A percentile compares a stretch with the other conserved stretches of the same genome.
Conservation (phyloP, 2,113 vertebrate genomes). For the Agapornis roseicollis region DNA sequence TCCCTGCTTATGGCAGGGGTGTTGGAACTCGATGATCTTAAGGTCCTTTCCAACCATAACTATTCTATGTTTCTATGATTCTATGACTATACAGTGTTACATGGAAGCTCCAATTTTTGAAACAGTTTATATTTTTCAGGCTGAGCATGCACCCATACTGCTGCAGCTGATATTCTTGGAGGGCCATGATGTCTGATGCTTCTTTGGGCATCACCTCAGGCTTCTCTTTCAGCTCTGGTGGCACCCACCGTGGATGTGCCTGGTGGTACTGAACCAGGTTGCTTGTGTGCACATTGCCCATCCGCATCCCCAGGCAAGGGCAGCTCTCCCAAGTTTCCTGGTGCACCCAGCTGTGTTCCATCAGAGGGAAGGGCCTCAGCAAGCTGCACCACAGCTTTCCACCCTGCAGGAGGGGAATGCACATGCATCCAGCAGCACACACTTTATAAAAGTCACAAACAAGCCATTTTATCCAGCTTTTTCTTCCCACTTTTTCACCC, state of each 20-base stretch:
- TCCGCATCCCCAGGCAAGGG: fast-evolving
- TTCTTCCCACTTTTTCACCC: not conserved
- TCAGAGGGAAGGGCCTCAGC: not conserved
- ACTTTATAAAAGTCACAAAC: not conserved
- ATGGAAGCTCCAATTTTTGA: not conserved
- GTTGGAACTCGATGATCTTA: too few relatives aligned
- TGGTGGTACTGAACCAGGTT: fast-evolving
- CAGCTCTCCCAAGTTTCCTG: not conserved
- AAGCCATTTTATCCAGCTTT: not conserved
- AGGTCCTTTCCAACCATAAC: too few relatives aligned
- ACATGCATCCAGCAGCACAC: not conserved
- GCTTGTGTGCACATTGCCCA: not conserved
- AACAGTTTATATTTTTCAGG: not conserved
- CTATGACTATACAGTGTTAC: not conserved
- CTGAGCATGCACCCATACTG: not conserved
- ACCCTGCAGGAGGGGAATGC: not conserved
- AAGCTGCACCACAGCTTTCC: not conserved
- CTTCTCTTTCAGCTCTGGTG: not conserved
- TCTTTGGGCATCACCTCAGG: not conserved
- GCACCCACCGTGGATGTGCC: not conserved
- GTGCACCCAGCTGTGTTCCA: fast-evolving
- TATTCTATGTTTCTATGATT: too few relatives aligned
- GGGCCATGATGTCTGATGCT: not conserved
- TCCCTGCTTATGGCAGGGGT: too few relatives aligned
- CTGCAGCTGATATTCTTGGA: not conserved